Conservation (phyloP, 2,888 invertebrate species). For the Idaea biselata region DNA sequence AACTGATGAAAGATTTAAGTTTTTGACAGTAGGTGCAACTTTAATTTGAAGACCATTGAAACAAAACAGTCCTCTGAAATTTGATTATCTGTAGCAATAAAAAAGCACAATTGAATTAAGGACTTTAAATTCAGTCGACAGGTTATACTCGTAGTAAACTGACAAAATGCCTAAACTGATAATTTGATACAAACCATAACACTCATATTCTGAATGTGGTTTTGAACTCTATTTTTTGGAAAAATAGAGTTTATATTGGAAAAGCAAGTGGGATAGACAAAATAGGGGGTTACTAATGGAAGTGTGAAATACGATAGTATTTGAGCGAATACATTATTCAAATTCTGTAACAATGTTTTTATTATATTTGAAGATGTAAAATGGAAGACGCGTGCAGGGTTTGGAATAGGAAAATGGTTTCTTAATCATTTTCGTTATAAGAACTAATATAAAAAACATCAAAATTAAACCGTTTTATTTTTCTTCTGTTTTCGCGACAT, state of each 20-base stretch:
- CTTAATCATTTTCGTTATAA: not conserved
- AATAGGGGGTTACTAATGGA: slow-evolving; percentile 60
- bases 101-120: slow-evolving; percentile 39
- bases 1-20: no score
- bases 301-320: slow-evolving; percentile 67
- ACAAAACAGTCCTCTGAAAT: not conserved
- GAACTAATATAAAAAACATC: no score
- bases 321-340: slow-evolving; percentile 64
- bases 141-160: slow-evolving; percentile 31
- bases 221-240: slow-evolving; percentile 26
- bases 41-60: not conserved
- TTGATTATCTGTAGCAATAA: not conserved
- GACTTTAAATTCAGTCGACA: slow-evolving; percentile 41
- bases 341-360: slow-evolving; percentile 59
- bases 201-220: slow-evolving; percentile 17
- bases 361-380: slow-evolving; percentile 38
- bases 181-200: slow-evolving; percentile 43
- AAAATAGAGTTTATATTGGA: slow-evolving; percentile 14
- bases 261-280: slow-evolving; percentile 21
- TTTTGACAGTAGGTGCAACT: not conserved
- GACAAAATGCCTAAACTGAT: slow-evolving; percentile 42
- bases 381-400: slow-evolving; percentile 30
- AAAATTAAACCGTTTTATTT: no score
- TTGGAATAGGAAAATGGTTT: not conserved
- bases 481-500: no score